phyloP scores from a whole-genome alignment of 2,888 invertebrate genomes.

The Cerceris ruficornis region DNA sequence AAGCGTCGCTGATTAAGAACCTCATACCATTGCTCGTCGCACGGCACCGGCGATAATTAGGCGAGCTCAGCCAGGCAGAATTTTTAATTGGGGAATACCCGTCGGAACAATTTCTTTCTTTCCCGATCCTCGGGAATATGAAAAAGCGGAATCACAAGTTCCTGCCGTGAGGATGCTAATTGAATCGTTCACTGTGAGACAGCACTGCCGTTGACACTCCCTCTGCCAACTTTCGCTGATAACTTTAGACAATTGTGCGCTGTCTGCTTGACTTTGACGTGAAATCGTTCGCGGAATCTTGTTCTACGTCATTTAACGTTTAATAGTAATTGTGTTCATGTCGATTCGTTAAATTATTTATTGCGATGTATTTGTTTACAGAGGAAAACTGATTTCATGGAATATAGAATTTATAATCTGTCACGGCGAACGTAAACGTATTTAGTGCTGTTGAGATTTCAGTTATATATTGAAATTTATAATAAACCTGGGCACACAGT shows the following conservation, averaged over 20 bases:
- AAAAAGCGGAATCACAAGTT: slow-evolving; percentile 38
- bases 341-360: no score
- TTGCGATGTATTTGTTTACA: no score
- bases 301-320: no score
- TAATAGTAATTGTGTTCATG: no score
- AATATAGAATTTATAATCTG: no score
- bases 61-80: slow-evolving; percentile 53
- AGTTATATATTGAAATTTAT: no score
- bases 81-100: slow-evolving; percentile 65
- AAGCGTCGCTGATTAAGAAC: slow-evolving; percentile 61
- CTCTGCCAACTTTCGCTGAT: background rate
- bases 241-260: background rate
- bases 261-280: no score
- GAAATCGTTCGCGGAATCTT: no score
- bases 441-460: no score
- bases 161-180: slow-evolving; percentile 34
- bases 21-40: slow-evolving; percentile 32
- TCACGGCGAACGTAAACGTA: no score
- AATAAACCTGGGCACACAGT: no score
- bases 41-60: slow-evolving; percentile 62
- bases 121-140: slow-evolving; percentile 19
- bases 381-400: no score
- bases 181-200: slow-evolving; percentile 22
- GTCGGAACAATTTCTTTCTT: slow-evolving; percentile 49
- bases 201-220: background rate